Conservation (phyloP, 2,113 vertebrate genomes). For the Origma solitaria region DNA sequence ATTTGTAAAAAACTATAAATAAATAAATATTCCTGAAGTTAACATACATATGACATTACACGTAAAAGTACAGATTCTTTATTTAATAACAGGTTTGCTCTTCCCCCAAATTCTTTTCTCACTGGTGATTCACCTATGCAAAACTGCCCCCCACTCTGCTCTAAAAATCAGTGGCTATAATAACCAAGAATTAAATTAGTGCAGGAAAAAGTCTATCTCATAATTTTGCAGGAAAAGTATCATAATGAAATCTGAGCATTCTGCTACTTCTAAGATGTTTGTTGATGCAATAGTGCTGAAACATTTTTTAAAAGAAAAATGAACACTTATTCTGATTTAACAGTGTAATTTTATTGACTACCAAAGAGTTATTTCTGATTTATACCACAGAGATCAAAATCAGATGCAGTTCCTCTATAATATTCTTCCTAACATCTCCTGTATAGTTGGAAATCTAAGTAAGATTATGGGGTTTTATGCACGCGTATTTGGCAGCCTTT, state of each 20-base stretch:
- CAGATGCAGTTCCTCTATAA: not conserved
- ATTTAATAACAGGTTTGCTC: not conserved
- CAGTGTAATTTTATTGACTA: slow-evolving; percentile 15
- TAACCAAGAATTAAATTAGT: slow-evolving; percentile 1
- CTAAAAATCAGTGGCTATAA: not conserved
- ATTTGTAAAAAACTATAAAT: not conserved
- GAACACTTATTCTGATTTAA: not conserved
- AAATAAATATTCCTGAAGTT: not conserved
- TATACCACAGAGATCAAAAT: slow-evolving; percentile 43
- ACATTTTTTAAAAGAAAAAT: not conserved
- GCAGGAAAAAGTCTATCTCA: not conserved
- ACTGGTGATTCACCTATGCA: not conserved
- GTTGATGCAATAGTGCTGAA: not conserved
- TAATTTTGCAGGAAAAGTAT: not conserved
- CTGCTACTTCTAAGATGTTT: not conserved
- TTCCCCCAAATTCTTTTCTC: not conserved
- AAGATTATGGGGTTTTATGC: slow-evolving; percentile 35
- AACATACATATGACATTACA: not conserved
- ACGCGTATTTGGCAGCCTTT: not conserved
- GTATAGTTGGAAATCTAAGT: slow-evolving; percentile 12
- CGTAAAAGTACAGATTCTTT: not conserved
- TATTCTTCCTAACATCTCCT: not conserved
- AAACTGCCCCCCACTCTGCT: not conserved
- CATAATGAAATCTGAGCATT: not conserved
- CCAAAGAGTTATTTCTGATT: slow-evolving; percentile 21